Evolutionary conservation across 2,888 invertebrate species (phyloP).

Genomic region (Oxystoma pomonae): DNA sequence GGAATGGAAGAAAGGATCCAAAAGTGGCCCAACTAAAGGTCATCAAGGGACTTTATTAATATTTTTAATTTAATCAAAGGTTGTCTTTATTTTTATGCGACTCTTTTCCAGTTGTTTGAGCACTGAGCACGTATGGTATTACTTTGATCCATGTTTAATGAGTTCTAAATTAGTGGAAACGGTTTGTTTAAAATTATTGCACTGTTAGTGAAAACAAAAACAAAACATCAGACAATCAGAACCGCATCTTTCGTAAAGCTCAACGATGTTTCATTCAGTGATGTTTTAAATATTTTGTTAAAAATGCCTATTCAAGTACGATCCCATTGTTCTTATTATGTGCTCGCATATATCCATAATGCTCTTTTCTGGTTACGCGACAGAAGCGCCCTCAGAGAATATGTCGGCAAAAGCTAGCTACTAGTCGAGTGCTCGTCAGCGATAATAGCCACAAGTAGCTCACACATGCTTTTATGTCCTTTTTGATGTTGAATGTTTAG

Average conservation of each 20-base stretch:
- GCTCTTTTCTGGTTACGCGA: constrained; percentile 33
- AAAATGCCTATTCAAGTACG: constrained; percentile 20
- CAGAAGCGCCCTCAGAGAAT: constrained; percentile 37
- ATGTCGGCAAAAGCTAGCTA: constrained; percentile 29
- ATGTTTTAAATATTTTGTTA: constrained; percentile 29
- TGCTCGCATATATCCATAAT: constrained; percentile 31
- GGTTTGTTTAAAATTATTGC: too few species aligned
- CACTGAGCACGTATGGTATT: too few species aligned
- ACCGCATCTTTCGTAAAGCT: neutral
- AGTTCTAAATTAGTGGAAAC: too few species aligned
- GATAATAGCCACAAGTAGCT: constrained; percentile 47
- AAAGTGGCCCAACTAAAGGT: too few species aligned
- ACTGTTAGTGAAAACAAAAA: neutral
- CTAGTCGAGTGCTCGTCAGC: constrained; percentile 44
- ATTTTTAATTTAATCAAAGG: too few species aligned
- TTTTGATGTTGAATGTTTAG: constrained; percentile 42
- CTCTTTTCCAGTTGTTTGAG: too few species aligned
- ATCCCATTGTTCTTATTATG: constrained; percentile 24
- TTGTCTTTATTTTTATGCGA: too few species aligned
- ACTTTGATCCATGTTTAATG: too few species aligned
- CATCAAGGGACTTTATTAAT: too few species aligned
- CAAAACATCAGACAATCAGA: neutral
- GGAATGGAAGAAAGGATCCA: too few species aligned
- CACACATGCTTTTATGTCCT: constrained; percentile 43
- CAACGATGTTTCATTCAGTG: neutral